Evolutionary conservation across 2,113 vertebrate species (phyloP).

Genomic region (Lonchura striata): DNA sequence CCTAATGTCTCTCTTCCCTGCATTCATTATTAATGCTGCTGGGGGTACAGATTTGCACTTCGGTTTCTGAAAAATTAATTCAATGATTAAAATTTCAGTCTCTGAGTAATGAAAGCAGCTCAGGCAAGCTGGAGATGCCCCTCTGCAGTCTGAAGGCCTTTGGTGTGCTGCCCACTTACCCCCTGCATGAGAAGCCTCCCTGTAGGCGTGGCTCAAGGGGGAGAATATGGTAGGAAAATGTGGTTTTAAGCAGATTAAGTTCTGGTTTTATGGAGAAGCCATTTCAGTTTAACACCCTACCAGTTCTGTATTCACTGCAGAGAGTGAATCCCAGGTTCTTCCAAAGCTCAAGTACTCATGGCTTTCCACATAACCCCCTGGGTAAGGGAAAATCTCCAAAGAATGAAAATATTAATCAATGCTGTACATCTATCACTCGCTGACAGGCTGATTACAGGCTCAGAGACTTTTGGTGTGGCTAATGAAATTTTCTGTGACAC

Average conservation of each 20-base stretch:
- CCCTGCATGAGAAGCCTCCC: neutral
- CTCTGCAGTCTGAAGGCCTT: slow-evolving; percentile 19
- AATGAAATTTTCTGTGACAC: neutral
- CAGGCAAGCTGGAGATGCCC: slow-evolving; percentile 34
- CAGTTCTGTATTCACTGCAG: neutral
- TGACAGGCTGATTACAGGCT: neutral
- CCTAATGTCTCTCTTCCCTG: slow-evolving; percentile 43
- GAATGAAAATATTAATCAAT: neutral
- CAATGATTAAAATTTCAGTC: slow-evolving; percentile 74
- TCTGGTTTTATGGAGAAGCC: neutral
- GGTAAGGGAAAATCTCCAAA: neutral
- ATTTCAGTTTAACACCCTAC: neutral
- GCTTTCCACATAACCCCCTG: neutral
- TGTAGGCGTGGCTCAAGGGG: neutral
- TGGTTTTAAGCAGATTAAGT: neutral
- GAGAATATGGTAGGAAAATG: neutral
- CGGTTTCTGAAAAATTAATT: slow-evolving; percentile 71
- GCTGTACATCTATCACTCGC: neutral
- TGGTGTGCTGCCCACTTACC: neutral
- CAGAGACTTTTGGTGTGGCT: neutral
- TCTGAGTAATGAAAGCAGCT: slow-evolving; percentile 49
- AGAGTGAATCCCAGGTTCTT: neutral
- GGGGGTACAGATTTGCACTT: slow-evolving; percentile 66
- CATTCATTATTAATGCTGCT: slow-evolving; percentile 59
- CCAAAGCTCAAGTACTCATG: neutral